Percentiles rank a stretch among this genome's conserved stretches.
Evolutionary conservation across 2,888 invertebrate species (phyloP).

Genomic region (Nematopogon swammerdamellus): DNA sequence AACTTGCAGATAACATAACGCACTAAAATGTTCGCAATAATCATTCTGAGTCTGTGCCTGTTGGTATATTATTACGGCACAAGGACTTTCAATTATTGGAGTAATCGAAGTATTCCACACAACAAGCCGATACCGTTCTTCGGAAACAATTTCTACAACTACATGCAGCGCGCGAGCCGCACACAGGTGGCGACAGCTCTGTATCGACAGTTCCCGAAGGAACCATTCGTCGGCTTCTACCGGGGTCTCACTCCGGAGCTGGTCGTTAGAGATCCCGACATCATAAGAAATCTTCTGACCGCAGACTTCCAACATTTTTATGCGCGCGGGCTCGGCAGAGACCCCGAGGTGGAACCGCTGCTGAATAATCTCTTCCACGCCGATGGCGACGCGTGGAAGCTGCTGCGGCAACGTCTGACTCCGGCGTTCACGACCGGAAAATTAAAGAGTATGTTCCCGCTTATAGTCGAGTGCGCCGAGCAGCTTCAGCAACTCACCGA

Average conservation of each 20-base stretch:
- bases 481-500: constrained; percentile 4
- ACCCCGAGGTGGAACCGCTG: constrained; percentile 3
- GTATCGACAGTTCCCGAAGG: constrained; percentile 27
- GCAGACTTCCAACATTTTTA: constrained; percentile 11
- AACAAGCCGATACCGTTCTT: constrained; percentile 25
- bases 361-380: constrained; percentile 8
- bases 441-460: constrained; percentile 14
- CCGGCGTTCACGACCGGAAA: constrained; percentile 14
- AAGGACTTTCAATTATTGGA: constrained; percentile 28
- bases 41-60: too few relatives aligned
- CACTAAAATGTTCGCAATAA: too few relatives aligned
- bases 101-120: constrained; percentile 27
- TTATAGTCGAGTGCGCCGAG: constrained; percentile 11
- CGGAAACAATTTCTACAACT: constrained; percentile 24
- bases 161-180: constrained; percentile 21
- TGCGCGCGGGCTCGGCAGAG: constrained; percentile 6
- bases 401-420: too few relatives aligned
- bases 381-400: constrained; percentile 12
- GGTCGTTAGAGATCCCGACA: constrained; percentile 27
- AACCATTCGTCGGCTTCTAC: constrained; percentile 19
- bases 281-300: constrained; percentile 23
- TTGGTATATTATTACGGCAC: constrained; percentile 16
- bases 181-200: constrained; percentile 20
- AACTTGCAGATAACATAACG: too few relatives aligned
- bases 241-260: constrained; percentile 22